phyloP scores from a whole-genome alignment of 2,113 vertebrate genomes.

The Prunella fulvescens region DNA sequence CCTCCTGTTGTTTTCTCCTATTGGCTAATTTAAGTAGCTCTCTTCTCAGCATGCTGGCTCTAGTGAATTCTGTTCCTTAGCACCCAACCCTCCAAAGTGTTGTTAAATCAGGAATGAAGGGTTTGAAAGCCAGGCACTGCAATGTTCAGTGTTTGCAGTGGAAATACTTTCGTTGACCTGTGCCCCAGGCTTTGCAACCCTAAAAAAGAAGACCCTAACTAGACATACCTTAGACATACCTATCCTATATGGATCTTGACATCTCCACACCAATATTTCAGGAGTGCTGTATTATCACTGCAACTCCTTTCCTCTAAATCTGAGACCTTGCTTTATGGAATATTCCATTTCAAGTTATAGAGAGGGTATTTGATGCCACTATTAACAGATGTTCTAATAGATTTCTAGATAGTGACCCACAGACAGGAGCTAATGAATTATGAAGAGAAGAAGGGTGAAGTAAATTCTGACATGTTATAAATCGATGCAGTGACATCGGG shows the following conservation, averaged over 20 bases:
- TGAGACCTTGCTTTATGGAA: not conserved
- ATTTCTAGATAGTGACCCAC: not conserved
- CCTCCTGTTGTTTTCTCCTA: slow-evolving; percentile 61
- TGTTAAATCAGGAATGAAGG: slow-evolving; percentile 14
- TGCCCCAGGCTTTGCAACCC: not conserved
- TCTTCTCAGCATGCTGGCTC: slow-evolving; percentile 46
- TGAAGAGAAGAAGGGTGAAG: not conserved
- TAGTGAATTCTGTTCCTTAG: slow-evolving; percentile 48
- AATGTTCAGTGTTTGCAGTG: not conserved
- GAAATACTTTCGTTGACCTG: not conserved
- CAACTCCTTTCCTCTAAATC: not conserved
- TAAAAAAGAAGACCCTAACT: not conserved
- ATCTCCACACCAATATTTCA: not conserved
- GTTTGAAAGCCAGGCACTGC: slow-evolving; percentile 16
- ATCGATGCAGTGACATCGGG: not conserved
- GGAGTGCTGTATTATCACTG: not conserved
- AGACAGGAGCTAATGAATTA: not conserved
- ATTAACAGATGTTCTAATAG: not conserved
- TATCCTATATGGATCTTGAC: not conserved
- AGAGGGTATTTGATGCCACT: not conserved
- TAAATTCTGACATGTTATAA: not conserved
- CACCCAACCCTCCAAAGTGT: slow-evolving; percentile 29
- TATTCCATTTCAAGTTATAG: not conserved
- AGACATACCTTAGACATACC: accelerated
- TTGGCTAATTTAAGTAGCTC: slow-evolving; percentile 58